Evolutionary conservation across 2,113 vertebrate genomes (phyloP).

Genomic region (Ciconia boyciana): DNA sequence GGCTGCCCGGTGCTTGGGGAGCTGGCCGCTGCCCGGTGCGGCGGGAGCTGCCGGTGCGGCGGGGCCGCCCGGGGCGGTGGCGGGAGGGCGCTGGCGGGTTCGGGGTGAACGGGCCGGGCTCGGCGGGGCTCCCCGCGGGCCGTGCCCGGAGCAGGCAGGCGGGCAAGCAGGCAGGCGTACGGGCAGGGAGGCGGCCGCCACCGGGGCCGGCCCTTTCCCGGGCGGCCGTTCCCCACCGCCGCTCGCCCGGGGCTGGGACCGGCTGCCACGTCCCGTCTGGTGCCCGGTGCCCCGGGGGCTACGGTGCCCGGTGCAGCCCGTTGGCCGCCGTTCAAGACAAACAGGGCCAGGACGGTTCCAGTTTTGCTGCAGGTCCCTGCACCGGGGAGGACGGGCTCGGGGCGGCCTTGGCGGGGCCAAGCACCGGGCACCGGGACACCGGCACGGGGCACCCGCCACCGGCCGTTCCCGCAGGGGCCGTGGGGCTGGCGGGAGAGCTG

Average conservation of each 20-base stretch:
- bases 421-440: neutral
- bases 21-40: neutral
- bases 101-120: neutral
- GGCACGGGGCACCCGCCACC: neutral
- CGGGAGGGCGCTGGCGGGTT: neutral
- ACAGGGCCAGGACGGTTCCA: constrained; percentile 42
- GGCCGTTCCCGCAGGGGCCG: neutral
- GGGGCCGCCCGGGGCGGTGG: neutral
- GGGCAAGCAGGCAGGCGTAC: neutral
- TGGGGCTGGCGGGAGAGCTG: neutral
- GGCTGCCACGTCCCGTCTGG: constrained; percentile 26
- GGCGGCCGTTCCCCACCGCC: neutral
- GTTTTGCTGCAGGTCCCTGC: constrained; percentile 36
- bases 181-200: neutral
- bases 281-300: constrained; percentile 14
- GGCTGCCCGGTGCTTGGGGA: neutral
- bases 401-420: neutral
- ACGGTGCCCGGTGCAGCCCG: neutral
- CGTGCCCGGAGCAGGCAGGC: neutral
- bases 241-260: neutral
- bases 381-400: neutral
- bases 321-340: constrained; percentile 58
- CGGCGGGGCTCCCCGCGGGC: neutral
- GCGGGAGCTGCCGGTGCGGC: neutral
- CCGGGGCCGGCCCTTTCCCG: neutral